Base-by-base conservation (phyloP, 1,140 invertebrate genomes). In the Cepaea nemoralis region DNA sequence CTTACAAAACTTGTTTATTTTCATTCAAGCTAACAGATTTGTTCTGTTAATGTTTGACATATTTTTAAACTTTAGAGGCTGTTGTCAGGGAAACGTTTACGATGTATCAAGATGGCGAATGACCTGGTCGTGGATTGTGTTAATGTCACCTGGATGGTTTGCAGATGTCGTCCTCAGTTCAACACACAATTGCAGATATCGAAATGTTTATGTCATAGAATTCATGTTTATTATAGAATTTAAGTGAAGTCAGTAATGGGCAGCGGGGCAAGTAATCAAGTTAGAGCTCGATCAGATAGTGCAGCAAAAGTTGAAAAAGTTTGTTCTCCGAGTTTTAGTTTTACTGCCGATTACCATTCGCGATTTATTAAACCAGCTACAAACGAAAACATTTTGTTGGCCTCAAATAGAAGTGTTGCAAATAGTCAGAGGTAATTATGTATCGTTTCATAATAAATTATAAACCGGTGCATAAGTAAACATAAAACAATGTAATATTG, bases 41-140 rank as follows among this genome's bases (percentile, higher is more conserved):
- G 66, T 69, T 69, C 37, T 69, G 66, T 14, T 14, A 69, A 14
- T 69, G n/a, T n/a, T n/a, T 55, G 14, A 66, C 10, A 66, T 27
- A 66, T 33, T 27, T 10, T 10, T 66, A 12, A 66, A 8, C 10
- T 66, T 66, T 66, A 10, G 10, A 35, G 35, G 1, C 19, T 33
- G 66, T 69, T 69, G 66, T n/a, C 66, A 33, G 35, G 66, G 66
- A 69, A 69, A 69, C 66, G 66, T 39, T 69, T 69, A 69, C 50
- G 16, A 14, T 69, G 8, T 69, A 35, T 69, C 66, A 69, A 33
- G 22, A 69, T 69, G 66, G 66, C 66, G 37, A 69, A n/a, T 8
- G 66, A 10, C 50, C 50, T 55, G n/a, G n/a, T 55, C 2, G 19
- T 22, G 8, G n/a, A 22, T 55, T 14, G 50, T 55, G 19, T 14